Percentiles rank a stretch among this genome's conserved stretches.
Conservation (phyloP, 2,113 vertebrate genomes). For the Pluvialis apricaria region DNA sequence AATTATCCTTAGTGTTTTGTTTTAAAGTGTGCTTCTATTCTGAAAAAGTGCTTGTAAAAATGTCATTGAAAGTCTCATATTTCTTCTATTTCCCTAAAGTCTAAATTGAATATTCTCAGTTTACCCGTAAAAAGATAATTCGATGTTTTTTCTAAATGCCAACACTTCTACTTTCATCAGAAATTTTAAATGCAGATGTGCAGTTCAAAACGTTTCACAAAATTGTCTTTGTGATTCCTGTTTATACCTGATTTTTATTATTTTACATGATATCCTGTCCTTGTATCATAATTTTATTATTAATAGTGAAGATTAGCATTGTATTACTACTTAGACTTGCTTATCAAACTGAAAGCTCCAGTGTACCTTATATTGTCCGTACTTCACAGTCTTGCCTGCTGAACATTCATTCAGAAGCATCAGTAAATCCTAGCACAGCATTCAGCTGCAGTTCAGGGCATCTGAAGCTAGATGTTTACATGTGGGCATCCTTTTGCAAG, state of each 20-base stretch:
- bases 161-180: not conserved
- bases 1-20: constrained; percentile 25
- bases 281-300: not conserved
- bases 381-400: not conserved
- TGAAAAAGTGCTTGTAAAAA: constrained; percentile 29
- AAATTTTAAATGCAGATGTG: not conserved
- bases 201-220: not conserved
- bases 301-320: not conserved
- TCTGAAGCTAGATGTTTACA: not conserved
- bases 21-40: constrained; percentile 20
- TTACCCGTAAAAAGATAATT: constrained; percentile 9
- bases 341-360: not conserved
- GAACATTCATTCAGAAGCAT: not conserved
- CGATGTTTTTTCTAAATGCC: constrained; percentile 25
- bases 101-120: not conserved
- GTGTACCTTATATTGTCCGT: not conserved
- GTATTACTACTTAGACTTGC: not conserved
- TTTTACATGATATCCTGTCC: not conserved
- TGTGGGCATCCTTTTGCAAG: not conserved
- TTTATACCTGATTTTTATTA: not conserved
- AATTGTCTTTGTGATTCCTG: not conserved
- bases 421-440: not conserved
- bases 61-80: constrained; percentile 22
- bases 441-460: not conserved
- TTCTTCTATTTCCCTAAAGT: constrained; percentile 17